These are phyloP conservation scores for Cercopithecus mona DNA, from an alignment of 2,113 vertebrate genomes.

Conservation along the genomic window DNA sequence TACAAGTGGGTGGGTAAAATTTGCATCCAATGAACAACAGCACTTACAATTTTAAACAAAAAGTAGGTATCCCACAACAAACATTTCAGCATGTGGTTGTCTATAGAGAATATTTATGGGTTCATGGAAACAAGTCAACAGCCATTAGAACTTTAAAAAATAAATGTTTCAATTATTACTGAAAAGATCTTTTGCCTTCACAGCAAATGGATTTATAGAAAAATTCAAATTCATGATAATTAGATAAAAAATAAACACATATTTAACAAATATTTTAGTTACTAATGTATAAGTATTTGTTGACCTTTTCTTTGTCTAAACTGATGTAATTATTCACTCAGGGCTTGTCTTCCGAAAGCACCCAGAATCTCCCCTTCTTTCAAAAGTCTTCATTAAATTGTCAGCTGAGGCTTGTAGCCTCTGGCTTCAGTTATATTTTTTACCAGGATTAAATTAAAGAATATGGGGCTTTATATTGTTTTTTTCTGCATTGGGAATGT, in stretches of 20 bases:
- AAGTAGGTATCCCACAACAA: background rate
- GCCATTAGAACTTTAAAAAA: background rate
- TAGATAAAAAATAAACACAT: slow-evolving; percentile 17
- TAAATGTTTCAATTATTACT: slow-evolving; percentile 21
- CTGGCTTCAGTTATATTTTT: slow-evolving; percentile 47
- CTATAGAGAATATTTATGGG: slow-evolving; percentile 30
- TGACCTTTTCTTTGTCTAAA: background rate
- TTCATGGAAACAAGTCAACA: background rate
- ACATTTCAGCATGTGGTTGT: background rate
- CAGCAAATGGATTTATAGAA: slow-evolving; percentile 1
- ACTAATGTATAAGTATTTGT: background rate
- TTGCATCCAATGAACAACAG: background rate
- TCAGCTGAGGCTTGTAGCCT: slow-evolving; percentile 6
- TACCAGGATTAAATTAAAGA: slow-evolving; percentile 52
- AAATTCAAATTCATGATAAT: slow-evolving; percentile 41
- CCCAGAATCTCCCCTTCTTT: background rate
- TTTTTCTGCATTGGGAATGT: background rate
- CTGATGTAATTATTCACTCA: background rate
- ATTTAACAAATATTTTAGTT: slow-evolving; percentile 19
- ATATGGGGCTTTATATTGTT: slow-evolving; percentile 14
- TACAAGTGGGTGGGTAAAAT: background rate
- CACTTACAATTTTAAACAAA: slow-evolving; percentile 4
- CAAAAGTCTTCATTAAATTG: slow-evolving; percentile 47
- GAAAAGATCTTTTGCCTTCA: slow-evolving; percentile 29
- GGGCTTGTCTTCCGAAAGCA: background rate